Evolutionary conservation across 2,797 vertebrate species (phyloP).

Genomic region (Lophius americanus): DNA sequence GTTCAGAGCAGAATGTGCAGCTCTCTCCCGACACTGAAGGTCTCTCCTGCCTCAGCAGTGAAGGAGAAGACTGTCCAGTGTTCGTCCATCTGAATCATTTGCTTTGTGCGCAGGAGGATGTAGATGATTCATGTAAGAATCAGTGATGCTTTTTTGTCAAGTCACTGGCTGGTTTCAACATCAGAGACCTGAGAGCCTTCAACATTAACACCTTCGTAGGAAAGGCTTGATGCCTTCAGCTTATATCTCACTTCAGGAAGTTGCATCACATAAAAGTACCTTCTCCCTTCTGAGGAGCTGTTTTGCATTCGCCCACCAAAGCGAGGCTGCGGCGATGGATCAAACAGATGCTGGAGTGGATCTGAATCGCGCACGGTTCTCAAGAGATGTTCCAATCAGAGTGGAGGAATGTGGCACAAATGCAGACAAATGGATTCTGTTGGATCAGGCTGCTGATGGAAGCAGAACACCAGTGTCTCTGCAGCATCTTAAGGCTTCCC

Average conservation of each 20-base stretch:
- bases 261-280: slow-evolving; percentile 62
- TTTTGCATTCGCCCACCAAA: slow-evolving; percentile 36
- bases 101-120: slow-evolving; percentile 18
- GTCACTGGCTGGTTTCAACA: slow-evolving; percentile 12
- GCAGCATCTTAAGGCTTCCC: slow-evolving; percentile 54
- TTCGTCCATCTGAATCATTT: slow-evolving; percentile 56
- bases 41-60: slow-evolving; percentile 31
- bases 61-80: slow-evolving; percentile 36
- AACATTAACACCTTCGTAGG: slow-evolving; percentile 31
- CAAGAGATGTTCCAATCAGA: slow-evolving; percentile 71
- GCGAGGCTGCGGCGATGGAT: slow-evolving; percentile 57
- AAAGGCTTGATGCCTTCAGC: slow-evolving; percentile 11
- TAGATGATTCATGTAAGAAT: slow-evolving; percentile 32
- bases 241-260: slow-evolving; percentile 63
- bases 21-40: slow-evolving; percentile 51
- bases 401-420: slow-evolving; percentile 27
- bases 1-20: slow-evolving; percentile 54
- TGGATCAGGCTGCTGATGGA: slow-evolving; percentile 66
- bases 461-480: slow-evolving; percentile 69
- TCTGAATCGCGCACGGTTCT: slow-evolving; percentile 53
- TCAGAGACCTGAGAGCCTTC: slow-evolving; percentile 29
- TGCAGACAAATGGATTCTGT: slow-evolving; percentile 64
- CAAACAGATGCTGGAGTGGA: slow-evolving; percentile 44
- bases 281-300: slow-evolving; percentile 33
- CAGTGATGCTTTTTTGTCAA: slow-evolving; percentile 13